Base-by-base conservation (phyloP, 2,797 vertebrate species). In the Strix occidentalis region DNA sequence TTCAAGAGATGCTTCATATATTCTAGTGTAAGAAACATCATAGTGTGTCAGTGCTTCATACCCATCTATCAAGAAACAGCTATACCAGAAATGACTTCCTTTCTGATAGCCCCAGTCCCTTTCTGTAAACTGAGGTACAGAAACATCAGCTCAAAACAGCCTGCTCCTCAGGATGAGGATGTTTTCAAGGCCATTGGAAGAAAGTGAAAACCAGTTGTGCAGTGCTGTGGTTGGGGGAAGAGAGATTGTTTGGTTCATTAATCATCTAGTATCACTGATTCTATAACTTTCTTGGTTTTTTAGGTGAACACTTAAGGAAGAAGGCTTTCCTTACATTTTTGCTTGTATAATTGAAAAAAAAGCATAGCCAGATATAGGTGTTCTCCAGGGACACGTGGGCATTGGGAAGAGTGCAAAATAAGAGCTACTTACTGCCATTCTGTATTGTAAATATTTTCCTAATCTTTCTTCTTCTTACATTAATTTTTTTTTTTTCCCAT, bases 141-240 rank as follows among this genome's bases (percentile, higher is more conserved):
- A 81, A 85, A 65, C 6, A 53, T 10, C 77, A 69, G 51, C 70
- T 75, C 0, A 0, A 43, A 69, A 72, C 56, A 63, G 11, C 13
- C 50, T 41, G 80, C 45, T 89, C 76, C 76, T 72, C 58, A 50
- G 46, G 41, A 28, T 45, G 53, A 64, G 75, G 92, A 46, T 71
- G 60, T 60, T 60, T 56, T 72, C 61, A 88, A 77, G 84, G 61
- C 50, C 37, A 63, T 25, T 65, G 58, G 81, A 72, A 88, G 90
- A 94, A 90, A 94, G 85, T 96, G 88, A 92, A 95, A 93, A 58
- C 61, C 37, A 74, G 16, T 16, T 28, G 61, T 90, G 92, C 1
- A 18, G 29, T 77, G 54, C 90, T 95, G 83, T 76, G 91, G 63
- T 56, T 85, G 58, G n/a, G 72, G n/a, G 13, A 75, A 77, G 46